Evolutionary conservation across 2,113 vertebrate genomes (phyloP).

Genomic region (Spheniscus mendiculus): DNA sequence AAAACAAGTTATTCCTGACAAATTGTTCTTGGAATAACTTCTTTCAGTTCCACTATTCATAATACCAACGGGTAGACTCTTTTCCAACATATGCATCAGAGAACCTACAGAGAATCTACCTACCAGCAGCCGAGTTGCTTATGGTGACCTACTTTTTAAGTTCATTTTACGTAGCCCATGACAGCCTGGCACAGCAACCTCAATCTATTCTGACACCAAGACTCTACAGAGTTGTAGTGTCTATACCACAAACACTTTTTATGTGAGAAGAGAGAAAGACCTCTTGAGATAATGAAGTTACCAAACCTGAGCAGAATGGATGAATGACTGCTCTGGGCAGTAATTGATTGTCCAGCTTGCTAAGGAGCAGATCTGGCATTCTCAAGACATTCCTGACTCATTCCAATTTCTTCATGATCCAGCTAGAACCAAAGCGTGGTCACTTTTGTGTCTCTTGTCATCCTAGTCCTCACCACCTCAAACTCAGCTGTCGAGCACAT

Average conservation of each 20-base stretch:
- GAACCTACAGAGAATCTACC: not conserved
- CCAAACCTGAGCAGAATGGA: not conserved
- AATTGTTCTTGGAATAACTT: not conserved
- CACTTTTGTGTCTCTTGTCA: not conserved
- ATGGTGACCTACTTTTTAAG: not conserved
- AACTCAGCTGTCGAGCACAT: accelerated
- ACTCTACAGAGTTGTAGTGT: not conserved
- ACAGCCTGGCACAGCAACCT: not conserved
- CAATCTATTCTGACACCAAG: not conserved
- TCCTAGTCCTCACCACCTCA: not conserved
- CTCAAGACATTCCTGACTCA: not conserved
- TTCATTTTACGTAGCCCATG: not conserved
- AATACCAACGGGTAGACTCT: not conserved
- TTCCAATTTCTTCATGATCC: not conserved
- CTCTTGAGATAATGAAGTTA: not conserved
- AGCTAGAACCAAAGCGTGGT: not conserved
- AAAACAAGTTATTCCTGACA: not conserved
- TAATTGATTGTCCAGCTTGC: not conserved
- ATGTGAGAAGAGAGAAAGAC: not conserved
- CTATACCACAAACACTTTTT: not conserved
- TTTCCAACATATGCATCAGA: not conserved
- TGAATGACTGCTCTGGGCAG: not conserved
- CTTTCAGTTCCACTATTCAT: not conserved
- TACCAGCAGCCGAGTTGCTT: not conserved
- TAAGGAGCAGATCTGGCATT: not conserved